Evolutionary conservation across 2,888 invertebrate species (phyloP).

Genomic region (Drosophila basisetae): DNA sequence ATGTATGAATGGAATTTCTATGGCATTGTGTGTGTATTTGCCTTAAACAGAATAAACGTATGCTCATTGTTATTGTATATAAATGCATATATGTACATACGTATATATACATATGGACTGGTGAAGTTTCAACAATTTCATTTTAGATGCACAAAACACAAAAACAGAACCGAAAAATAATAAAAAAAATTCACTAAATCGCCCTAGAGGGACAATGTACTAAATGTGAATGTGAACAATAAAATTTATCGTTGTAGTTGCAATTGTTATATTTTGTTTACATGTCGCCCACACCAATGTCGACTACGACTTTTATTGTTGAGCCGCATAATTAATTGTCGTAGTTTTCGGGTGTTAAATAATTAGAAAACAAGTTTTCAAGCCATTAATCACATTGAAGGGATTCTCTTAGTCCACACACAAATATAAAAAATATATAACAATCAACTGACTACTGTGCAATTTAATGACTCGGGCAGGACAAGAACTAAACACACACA

Average conservation of each 20-base stretch:
- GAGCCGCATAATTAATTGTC: slow-evolving; percentile 81
- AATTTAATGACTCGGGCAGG: slow-evolving; percentile 40
- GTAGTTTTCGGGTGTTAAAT: slow-evolving; percentile 81
- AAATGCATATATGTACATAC: background rate
- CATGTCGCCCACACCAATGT: slow-evolving; percentile 70
- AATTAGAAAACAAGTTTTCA: slow-evolving; percentile 82
- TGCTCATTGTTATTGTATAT: slow-evolving; percentile 38
- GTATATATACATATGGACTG: slow-evolving; percentile 8
- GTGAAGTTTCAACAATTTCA: slow-evolving; percentile 68
- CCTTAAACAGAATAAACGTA: slow-evolving; percentile 75
- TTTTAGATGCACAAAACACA: slow-evolving; percentile 46
- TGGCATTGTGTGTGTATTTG: slow-evolving; percentile 20
- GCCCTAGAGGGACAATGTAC: slow-evolving; percentile 42
- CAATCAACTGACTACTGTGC: slow-evolving; percentile 18
- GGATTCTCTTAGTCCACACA: slow-evolving; percentile 29
- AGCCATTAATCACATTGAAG: slow-evolving; percentile 76
- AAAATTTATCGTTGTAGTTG: slow-evolving; percentile 74
- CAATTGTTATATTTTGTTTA: slow-evolving; percentile 71
- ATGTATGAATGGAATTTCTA: slow-evolving; percentile 28
- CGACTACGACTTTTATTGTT: slow-evolving; percentile 75
- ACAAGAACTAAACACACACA: slow-evolving; percentile 8
- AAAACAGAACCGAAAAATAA: slow-evolving; percentile 23
- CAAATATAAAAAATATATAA: slow-evolving; percentile 3
- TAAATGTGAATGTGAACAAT: slow-evolving; percentile 66
- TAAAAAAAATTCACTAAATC: slow-evolving; percentile 50